Conservation (phyloP, 2,113 vertebrate species). For the Centropristis striata region DNA sequence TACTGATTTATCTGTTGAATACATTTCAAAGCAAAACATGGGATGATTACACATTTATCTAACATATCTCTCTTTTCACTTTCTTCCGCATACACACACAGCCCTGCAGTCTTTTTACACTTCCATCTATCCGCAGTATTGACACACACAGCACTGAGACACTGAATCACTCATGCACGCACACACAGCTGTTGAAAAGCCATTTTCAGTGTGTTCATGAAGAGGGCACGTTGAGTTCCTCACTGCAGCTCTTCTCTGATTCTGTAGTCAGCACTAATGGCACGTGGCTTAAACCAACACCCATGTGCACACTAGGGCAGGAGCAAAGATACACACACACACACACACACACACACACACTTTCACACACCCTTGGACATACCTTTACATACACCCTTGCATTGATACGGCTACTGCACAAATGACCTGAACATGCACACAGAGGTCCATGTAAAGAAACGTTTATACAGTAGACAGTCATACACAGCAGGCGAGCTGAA, state of each 20-base stretch:
- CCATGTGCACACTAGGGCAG: slow-evolving; percentile 56
- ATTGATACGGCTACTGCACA: slow-evolving; percentile 39
- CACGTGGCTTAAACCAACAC: slow-evolving; percentile 69
- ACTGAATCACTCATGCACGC: neutral
- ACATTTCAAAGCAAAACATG: neutral
- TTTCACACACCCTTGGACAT: slow-evolving; percentile 23
- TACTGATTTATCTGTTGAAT: neutral
- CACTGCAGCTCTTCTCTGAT: slow-evolving; percentile 67
- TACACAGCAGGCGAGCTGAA: slow-evolving; percentile 50
- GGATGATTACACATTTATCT: neutral
- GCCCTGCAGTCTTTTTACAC: slow-evolving; percentile 26
- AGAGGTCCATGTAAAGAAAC: slow-evolving; percentile 19
- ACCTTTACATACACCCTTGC: slow-evolving; percentile 39
- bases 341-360: neutral
- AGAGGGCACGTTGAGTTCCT: slow-evolving; percentile 60
- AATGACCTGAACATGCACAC: slow-evolving; percentile 39
- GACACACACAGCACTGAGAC: slow-evolving; percentile 29
- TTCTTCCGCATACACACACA: neutral
- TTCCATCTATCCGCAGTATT: slow-evolving; percentile 43
- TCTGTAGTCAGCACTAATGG: slow-evolving; percentile 73
- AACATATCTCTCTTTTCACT: neutral
- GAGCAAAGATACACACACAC: slow-evolving; percentile 17
- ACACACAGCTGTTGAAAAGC: slow-evolving; percentile 52
- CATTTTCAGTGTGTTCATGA: slow-evolving; percentile 61
- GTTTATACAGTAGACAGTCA: slow-evolving; percentile 25